Evolutionary conservation across 1,140 invertebrate species (phyloP).

Genomic region (Brachionus paranguensis): DNA sequence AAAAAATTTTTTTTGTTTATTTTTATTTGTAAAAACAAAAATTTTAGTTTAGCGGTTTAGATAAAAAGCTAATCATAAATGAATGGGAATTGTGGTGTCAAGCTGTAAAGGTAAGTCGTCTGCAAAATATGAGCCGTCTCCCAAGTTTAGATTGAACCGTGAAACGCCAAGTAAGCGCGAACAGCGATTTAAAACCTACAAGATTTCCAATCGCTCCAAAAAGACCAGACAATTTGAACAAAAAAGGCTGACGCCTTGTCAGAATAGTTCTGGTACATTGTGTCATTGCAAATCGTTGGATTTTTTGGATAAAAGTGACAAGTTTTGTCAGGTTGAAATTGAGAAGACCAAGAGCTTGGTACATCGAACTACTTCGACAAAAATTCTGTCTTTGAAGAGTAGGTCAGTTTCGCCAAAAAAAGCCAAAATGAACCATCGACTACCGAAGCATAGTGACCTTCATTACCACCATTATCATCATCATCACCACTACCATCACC

Average conservation of each 20-base stretch:
- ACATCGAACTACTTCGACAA: not conserved
- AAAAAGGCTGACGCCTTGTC: not conserved
- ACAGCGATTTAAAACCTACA: slow-evolving; percentile 27
- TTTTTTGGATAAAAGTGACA: not conserved
- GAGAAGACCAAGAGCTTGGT: not conserved
- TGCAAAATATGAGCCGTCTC: not conserved
- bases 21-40: too few species aligned
- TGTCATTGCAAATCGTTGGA: not conserved
- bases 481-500: slow-evolving; percentile 8
- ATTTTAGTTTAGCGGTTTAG: not conserved
- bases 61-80: not conserved
- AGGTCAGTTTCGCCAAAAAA: not conserved
- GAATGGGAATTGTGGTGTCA: slow-evolving; percentile 26
- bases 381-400: not conserved
- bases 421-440: not conserved
- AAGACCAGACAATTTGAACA: not conserved
- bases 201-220: not conserved
- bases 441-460: not conserved
- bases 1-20: too few species aligned
- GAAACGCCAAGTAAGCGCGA: not conserved
- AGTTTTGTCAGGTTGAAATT: slow-evolving; percentile 1
- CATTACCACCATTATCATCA: not conserved
- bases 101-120: slow-evolving; percentile 20
- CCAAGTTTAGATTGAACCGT: not conserved
- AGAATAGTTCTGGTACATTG: not conserved